A percentile compares a stretch with the other conserved stretches of the same genome.
phyloP scores from a whole-genome alignment of 2,888 invertebrate genomes.

The Dorcus hopei region DNA sequence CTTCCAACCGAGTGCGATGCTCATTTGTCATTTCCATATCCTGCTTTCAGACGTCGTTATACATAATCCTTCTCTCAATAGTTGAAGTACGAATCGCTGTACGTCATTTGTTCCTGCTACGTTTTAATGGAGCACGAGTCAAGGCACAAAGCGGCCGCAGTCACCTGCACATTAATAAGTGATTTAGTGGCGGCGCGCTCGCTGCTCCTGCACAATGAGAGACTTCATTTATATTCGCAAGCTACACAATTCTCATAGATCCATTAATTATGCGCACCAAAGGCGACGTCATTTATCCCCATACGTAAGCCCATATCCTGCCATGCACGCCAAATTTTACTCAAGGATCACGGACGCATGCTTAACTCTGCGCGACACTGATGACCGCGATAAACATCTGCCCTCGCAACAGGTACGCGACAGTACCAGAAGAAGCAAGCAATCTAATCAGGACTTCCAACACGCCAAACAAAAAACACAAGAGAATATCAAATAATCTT shows the following conservation, averaged over 20 bases:
- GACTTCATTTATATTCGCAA: slow-evolving; percentile 28
- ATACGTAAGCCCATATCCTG: background rate
- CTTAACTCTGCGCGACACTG: slow-evolving; percentile 42
- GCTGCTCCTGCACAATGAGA: slow-evolving; percentile 30
- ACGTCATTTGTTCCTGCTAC: slow-evolving; percentile 42
- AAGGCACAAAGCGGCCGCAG: slow-evolving; percentile 33
- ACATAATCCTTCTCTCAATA: slow-evolving; percentile 35
- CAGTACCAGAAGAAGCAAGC: slow-evolving; percentile 35
- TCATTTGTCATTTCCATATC: slow-evolving; percentile 31
- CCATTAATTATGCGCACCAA: slow-evolving; percentile 22
- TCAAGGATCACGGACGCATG: slow-evolving; percentile 26
- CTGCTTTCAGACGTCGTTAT: slow-evolving; percentile 25
- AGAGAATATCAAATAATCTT: slow-evolving; percentile 21
- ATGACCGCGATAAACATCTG: slow-evolving; percentile 45
- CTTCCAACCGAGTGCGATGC: slow-evolving; percentile 3
- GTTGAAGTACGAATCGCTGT: slow-evolving; percentile 46
- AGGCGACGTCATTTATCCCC: background rate
- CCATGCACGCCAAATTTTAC: background rate
- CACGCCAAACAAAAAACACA: slow-evolving; percentile 27
- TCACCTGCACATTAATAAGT: slow-evolving; percentile 43
- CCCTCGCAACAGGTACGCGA: slow-evolving; percentile 43
- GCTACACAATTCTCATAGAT: slow-evolving; percentile 26
- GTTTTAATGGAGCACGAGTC: slow-evolving; percentile 25
- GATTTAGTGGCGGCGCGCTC: slow-evolving; percentile 30
- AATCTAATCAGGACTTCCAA: slow-evolving; percentile 32